Evolutionary conservation across 2,113 vertebrate species (phyloP).

Genomic region (Rhombomys opimus): DNA sequence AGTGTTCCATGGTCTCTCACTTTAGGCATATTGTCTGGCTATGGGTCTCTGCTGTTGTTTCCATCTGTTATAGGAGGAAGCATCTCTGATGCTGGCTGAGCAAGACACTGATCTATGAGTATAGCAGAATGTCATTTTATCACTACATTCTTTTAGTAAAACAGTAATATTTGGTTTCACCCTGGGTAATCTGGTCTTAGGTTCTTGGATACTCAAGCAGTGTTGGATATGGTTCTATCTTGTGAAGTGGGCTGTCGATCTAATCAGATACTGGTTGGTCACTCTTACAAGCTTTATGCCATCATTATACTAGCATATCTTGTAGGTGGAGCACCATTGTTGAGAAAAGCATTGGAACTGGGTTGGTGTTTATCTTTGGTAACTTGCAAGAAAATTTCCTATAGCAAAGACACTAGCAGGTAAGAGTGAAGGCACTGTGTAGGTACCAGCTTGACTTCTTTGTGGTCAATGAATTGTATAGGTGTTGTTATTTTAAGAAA

Average conservation of each 20-base stretch:
- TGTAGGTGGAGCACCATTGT: too few species aligned
- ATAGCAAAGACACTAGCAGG: too few species aligned
- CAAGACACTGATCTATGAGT: neutral
- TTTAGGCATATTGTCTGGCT: neutral
- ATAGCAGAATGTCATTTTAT: neutral
- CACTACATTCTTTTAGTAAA: neutral
- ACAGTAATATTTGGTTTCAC: neutral
- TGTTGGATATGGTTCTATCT: neutral
- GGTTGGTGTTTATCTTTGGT: too few species aligned
- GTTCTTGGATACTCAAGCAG: neutral
- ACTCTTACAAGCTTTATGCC: neutral
- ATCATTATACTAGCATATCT: too few species aligned
- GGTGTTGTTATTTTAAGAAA: too few species aligned
- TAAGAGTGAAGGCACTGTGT: too few species aligned
- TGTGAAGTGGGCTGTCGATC: neutral
- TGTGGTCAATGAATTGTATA: too few species aligned
- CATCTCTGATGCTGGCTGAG: neutral
- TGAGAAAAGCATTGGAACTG: too few species aligned
- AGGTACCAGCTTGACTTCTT: too few species aligned
- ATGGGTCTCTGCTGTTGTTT: neutral
- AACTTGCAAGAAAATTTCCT: too few species aligned
- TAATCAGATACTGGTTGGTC: neutral
- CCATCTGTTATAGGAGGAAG: neutral
- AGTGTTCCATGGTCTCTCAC: neutral
- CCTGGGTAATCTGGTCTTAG: neutral